These are phyloP conservation scores for Callipepla californica DNA, from an alignment of 2,113 vertebrate genomes.

Conservation along the genomic window DNA sequence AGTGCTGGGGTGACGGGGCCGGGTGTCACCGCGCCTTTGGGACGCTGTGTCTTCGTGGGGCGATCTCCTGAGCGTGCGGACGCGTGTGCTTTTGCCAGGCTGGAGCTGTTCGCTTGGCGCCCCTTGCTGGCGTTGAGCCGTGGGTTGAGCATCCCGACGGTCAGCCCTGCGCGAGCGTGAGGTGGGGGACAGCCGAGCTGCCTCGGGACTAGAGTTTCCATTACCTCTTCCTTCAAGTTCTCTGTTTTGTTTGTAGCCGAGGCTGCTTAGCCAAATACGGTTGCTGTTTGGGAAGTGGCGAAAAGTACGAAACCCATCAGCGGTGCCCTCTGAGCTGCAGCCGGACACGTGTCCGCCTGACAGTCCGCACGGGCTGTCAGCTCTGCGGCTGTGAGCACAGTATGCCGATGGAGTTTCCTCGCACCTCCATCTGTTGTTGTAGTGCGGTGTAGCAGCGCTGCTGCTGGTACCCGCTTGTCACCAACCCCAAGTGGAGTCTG, in stretches of 20 bases:
- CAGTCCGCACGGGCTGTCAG: background rate
- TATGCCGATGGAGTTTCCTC: background rate
- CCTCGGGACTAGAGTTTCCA: background rate
- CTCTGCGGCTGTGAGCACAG: background rate
- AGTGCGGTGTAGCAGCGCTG: background rate
- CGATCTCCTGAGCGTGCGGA: background rate
- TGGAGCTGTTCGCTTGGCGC: background rate
- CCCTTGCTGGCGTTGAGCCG: background rate
- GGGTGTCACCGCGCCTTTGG: background rate
- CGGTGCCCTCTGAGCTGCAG: background rate
- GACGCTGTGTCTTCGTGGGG: fast-evolving
- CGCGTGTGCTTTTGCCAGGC: fast-evolving
- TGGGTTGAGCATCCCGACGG: background rate
- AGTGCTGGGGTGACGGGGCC: background rate
- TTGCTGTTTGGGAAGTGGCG: background rate
- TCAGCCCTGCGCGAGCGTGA: background rate
- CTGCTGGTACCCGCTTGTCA: background rate
- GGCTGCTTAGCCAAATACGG: background rate
- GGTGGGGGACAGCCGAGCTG: background rate
- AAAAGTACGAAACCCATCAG: background rate
- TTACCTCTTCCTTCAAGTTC: background rate
- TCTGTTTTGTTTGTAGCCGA: background rate
- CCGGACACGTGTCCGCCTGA: background rate
- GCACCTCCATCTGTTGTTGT: background rate
- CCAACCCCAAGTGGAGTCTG: background rate